These are phyloP conservation scores for Heteractis magnifica DNA, from an alignment of 92 coral and sea anemone genomes.

Conservation along the genomic window DNA sequence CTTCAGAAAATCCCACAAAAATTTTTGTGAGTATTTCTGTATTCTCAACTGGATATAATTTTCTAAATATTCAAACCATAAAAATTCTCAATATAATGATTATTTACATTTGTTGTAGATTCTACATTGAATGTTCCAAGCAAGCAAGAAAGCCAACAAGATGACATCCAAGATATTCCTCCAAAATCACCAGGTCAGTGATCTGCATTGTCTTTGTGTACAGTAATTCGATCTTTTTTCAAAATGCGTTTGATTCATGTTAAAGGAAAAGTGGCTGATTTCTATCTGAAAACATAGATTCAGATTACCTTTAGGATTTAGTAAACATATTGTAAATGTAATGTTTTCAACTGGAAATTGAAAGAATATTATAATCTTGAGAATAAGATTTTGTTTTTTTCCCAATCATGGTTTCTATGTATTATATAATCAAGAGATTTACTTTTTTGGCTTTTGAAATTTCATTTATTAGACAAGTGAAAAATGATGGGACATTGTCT, in stretches of 20 bases:
- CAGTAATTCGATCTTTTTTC: too few species aligned
- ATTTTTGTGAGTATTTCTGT: slow-evolving; percentile 13
- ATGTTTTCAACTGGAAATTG: too few species aligned
- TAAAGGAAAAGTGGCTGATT: too few species aligned
- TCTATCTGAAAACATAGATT: too few species aligned
- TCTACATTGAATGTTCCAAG: slow-evolving; percentile 31
- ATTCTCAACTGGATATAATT: neutral
- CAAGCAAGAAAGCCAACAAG: slow-evolving; percentile 28
- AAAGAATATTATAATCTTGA: too few species aligned
- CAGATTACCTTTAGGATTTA: too few species aligned
- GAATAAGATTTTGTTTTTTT: neutral
- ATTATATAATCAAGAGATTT: neutral
- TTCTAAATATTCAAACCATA: neutral
- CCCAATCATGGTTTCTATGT: neutral
- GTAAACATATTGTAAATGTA: too few species aligned
- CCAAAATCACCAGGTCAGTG: neutral
- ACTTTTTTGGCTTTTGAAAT: neutral
- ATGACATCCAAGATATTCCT: neutral
- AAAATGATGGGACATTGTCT: neutral
- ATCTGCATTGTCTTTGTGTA: neutral
- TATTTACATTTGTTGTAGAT: slow-evolving; percentile 19
- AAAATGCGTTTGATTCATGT: too few species aligned
- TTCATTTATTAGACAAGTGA: neutral
- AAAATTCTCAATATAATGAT: neutral
- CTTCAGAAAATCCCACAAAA: slow-evolving; percentile 23